Percentiles rank a stretch among this genome's conserved stretches.
Conservation (phyloP, 2,888 invertebrate genomes). For the Leptinotarsa tumamoca region DNA sequence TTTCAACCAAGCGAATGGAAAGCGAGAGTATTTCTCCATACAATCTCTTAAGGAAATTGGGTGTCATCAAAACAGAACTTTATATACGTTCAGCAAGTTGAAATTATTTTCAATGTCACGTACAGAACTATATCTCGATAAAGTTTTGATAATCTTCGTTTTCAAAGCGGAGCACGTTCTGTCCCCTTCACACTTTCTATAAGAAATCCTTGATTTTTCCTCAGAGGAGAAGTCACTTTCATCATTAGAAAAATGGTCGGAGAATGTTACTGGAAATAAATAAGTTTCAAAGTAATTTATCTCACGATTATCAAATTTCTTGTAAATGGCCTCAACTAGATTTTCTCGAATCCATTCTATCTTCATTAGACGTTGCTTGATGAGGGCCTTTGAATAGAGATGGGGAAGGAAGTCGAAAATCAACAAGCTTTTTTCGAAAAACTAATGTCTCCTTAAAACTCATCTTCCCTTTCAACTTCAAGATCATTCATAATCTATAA, state of each 20-base stretch:
- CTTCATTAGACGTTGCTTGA: too few relatives aligned
- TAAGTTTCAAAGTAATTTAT: not conserved
- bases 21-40: not conserved
- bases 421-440: too few relatives aligned
- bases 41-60: not conserved
- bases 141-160: constrained; percentile 18
- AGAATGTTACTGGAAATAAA: not conserved
- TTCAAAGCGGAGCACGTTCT: constrained; percentile 9
- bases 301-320: not conserved
- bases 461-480: too few relatives aligned
- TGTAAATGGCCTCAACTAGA: too few relatives aligned
- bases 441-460: too few relatives aligned
- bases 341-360: too few relatives aligned
- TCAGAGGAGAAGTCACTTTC: not conserved
- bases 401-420: too few relatives aligned
- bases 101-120: constrained; percentile 11
- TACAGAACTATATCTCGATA: constrained; percentile 17
- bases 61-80: constrained; percentile 4
- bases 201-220: not conserved
- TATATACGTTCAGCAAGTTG: not conserved
- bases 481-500: too few relatives aligned
- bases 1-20: not conserved
- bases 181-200: not conserved
- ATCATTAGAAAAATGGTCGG: not conserved
- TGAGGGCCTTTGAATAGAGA: too few relatives aligned